Evolutionary conservation across 1,140 invertebrate genomes (phyloP), one percentile per base, ranked within the genome.

Genomic region (Venustaconcha ellipsiformis): DNA sequence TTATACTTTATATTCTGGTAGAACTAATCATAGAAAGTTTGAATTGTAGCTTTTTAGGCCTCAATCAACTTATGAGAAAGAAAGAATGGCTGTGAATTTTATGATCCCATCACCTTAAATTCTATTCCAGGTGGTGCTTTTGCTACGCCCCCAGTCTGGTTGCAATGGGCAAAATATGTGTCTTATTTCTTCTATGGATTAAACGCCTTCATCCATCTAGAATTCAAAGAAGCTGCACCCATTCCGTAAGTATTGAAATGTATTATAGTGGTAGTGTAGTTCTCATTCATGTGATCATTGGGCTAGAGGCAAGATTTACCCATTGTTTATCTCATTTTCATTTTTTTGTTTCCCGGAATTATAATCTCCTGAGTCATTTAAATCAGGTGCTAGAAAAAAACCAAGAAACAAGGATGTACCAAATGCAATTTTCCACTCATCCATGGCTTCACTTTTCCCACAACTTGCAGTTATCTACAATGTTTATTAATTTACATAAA

Each of bases 101-200:
- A 8, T 48, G 37, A 48, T 0, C 4, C 37, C 0, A 8, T 48
- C 3, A 48, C 37, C 37, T 48, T 48, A 11, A 48, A 60, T 72
- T 70, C 20, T 30, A 14, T 72, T 65, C 4, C 18, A 83, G 81
- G 81, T 37, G 81, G 81, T 18, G 81, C 81, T 20, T 83, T 83
- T 68, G 74, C 74, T 26, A 83, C 81, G 23, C 81, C 79, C 60
- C 81, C 81, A 8, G 17, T 58, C 12, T 83, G 81, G 81, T 56
- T 83, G n/a, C 72, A 70, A 37, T 83, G 81, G 81, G 81, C 79
- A 65, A 78, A 80, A 64, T 83, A 72, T 76, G 77, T 79, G 2
- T 83, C 81, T 0, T 83, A 74, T 67, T 83, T 83, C 62, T 79
- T 67, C 20, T 83, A 83, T 63, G 81, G 81, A 23, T 59, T 80